Evolutionary conservation across 2,888 invertebrate species (phyloP), one percentile per base, ranked within the genome.

Genomic region (Notocelia uddmanniana): DNA sequence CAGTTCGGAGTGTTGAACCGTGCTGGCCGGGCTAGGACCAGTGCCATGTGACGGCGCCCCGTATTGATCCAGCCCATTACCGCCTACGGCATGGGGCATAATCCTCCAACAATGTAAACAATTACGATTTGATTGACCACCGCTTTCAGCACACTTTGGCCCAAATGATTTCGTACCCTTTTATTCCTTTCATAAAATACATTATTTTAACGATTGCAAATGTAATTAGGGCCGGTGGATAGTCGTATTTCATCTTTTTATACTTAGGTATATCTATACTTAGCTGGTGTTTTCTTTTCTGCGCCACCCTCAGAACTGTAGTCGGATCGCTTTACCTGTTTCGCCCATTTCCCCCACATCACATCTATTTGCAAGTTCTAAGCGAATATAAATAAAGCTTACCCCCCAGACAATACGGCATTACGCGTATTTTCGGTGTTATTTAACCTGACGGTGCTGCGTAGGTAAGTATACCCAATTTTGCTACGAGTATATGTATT

Each of bases 61-160:
- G 58, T 92, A 93, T 92, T 86, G 92, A 93, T 93, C 85, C 75
- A 83, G 80, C 78, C 78, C 80, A 82, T 82, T 83, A 74, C 77
- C 77, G 76, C 76, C 81, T 76, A 84, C 85, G 85, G 87, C 85
- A 87, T 79, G 76, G 78, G 78, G 76, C 79, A 83, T 80, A 79
- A 77, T 78, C 79, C 75, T 82, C 78, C 74, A 74, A 76, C 75
- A 76, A 81, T 82, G 82, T 79, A 82, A 82, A 80, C 80, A 80
- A 79, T 69, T 75, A 76, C 77, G 75, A 71, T 76, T 71, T 79
- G 68, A 74, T 74, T 70, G 60, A 62, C 68, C 45, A 55, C 55
- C 26, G 66, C 55, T 59, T 37, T 52, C 66, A 45, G 68, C 59
- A 68, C 37, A 23, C 52, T 15, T 37, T 23, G n/a, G 23, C 23